Evolutionary conservation across 2,797 vertebrate genomes (phyloP), one percentile per base, ranked within the genome.

Genomic region (Hemitrygon akajei): DNA sequence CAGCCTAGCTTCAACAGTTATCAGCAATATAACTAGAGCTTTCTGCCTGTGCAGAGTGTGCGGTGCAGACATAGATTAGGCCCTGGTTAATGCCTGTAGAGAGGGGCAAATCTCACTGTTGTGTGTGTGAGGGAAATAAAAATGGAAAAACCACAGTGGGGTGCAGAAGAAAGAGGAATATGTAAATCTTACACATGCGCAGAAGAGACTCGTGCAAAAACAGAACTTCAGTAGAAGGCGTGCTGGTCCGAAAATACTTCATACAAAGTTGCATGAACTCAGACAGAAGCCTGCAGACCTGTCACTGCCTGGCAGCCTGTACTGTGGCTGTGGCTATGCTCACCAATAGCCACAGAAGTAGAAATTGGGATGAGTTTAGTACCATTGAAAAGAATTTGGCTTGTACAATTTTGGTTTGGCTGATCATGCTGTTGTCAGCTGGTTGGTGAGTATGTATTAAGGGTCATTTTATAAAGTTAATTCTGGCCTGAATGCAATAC

Each of bases 361-460:
- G 34, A 91, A n/a, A 9, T 37, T 22, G n/a, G 87, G 63, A 91
- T 66, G 87, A 66, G 87, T 69, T 91, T 91, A 37, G 71, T 47
- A 75, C 34, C 66, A 75, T 47, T 56, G 91, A 92, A 20, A 73
- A 66, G 91, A 92, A 75, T 73, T 92, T 75, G 11, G 37, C 91
- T 92, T 75, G 69, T 73, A 25, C 25, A 30, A 10, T 75, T 40
- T 73, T 92, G 69, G 91, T 47, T 92, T 92, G 69, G 89, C 69
- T 75, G 71, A 37, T 56, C 69, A 71, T 47, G 75, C 22, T 7
- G 27, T 75, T 20, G 37, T 5, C 69, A 75, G 66, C 58, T 87
- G 1, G 30, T 1, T 30, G 69, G 71, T n/a, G 14, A 56, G 25
- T 75, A 11, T 75, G 40, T 22, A 47, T 47, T 75, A 71, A 73